These are phyloP conservation scores for Staurois parvus DNA, from an alignment of 2,797 vertebrate species.

Conservation along the genomic window DNA sequence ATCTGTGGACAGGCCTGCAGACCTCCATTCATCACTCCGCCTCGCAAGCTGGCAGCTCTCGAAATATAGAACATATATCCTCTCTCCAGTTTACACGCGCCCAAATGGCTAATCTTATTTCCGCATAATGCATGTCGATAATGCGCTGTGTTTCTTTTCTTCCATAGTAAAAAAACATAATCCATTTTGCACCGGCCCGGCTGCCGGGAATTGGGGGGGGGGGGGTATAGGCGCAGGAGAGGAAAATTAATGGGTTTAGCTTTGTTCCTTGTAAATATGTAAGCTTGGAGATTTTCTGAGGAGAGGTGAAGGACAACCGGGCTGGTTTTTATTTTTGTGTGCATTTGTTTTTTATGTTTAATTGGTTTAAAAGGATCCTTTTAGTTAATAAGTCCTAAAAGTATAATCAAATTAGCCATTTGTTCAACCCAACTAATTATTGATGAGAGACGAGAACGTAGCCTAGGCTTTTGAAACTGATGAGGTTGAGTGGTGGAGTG, in stretches of 20 bases:
- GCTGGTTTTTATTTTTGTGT: no score
- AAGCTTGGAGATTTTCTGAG: background rate
- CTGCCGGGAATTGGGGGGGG: background rate
- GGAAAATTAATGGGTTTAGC: background rate
- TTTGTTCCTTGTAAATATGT: background rate
- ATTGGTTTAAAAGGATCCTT: no score
- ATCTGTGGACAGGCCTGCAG: background rate
- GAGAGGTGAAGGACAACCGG: background rate
- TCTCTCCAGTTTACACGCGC: background rate
- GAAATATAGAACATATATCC: slow-evolving; percentile 6
- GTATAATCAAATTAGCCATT: no score
- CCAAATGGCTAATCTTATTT: background rate
- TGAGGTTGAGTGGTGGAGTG: no score
- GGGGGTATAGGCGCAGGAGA: background rate
- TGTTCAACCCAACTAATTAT: no score
- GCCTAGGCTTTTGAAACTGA: no score
- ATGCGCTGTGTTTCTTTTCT: background rate
- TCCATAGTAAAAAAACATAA: background rate
- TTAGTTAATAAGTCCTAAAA: no score
- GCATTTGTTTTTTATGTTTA: no score
- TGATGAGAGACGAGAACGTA: no score
- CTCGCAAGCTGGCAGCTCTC: background rate
- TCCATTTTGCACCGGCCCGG: background rate
- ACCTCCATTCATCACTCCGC: slow-evolving; percentile 5
- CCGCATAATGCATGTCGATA: background rate